A percentile compares a stretch with the other conserved stretches of the same genome.
These are phyloP conservation scores for Hemibagrus wyckioides DNA, from an alignment of 2,113 vertebrate genomes.

Conservation along the genomic window DNA sequence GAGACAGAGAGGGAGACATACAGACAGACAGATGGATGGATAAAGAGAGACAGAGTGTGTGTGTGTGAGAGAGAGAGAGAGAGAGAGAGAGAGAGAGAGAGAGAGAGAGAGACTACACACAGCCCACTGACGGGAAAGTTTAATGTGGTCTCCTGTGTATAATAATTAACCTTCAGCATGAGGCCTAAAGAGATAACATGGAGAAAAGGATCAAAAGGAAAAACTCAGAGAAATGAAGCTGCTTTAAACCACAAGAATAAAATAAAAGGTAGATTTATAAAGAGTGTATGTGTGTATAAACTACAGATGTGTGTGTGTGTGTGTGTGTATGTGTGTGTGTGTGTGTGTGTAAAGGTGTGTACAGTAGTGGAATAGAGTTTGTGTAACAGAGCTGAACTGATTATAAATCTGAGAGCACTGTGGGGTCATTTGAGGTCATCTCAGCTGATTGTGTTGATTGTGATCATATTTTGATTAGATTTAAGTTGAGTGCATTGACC, in stretches of 20 bases:
- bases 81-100: background rate
- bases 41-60: too few relatives aligned
- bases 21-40: too few relatives aligned
- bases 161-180: conserved; percentile 1
- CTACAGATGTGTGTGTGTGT: background rate
- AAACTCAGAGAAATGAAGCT: background rate
- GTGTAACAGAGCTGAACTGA: too few relatives aligned
- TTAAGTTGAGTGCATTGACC: background rate
- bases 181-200: background rate
- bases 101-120: background rate
- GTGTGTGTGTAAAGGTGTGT: background rate
- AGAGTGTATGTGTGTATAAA: background rate
- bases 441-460: too few relatives aligned
- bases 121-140: background rate
- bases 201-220: background rate
- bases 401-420: too few relatives aligned
- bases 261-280: background rate
- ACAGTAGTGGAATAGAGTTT: background rate
- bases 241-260: background rate
- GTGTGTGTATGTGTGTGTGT: background rate
- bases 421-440: too few relatives aligned
- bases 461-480: background rate
- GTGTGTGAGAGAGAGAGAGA: background rate
- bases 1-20: too few relatives aligned
- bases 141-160: background rate